Evolutionary conservation across 1,140 invertebrate species (phyloP), one percentile per base, ranked within the genome.

Genomic region (Ganaspis sp.): DNA sequence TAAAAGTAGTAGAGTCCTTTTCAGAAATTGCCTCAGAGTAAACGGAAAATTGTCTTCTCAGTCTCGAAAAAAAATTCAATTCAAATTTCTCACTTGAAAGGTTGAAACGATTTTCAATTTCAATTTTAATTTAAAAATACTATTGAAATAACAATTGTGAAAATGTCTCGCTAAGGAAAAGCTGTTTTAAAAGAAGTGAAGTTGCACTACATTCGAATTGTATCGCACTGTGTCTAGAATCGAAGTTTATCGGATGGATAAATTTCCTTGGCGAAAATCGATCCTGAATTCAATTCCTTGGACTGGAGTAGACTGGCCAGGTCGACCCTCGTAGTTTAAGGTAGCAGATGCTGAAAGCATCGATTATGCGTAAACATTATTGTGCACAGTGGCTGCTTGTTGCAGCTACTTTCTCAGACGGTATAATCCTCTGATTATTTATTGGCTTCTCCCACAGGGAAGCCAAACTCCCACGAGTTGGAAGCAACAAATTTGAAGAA

Each of bases 351-450:
- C n/a, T 64, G 26, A 64, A 64, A 29, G 12, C 58, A 29, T 64
- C 23, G 58, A 64, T 29, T 64, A 64, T 64, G 58, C 58, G 58
- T 64, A 64, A 64, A 64, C 58, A 64, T 64, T 64, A 64, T 64
- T 64, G 58, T 34, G 23, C 26, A 64, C 12, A 15, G 15, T 6
- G 15, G 23, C 23, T n/a, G 58, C 58, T 64, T 64, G 58, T 64
- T 64, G 58, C 58, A 64, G 58, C 23, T n/a, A 64, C 58, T 64
- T 34, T 29, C 58, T 64, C 58, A 64, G 58, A 15, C 6, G 0
- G 12, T 64, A 64, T 64, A 64, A 64, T 64, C 58, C 58, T 21
- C 12, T n/a, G 58, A 64, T 64, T 64, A 64, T 64, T 64, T 64
- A 64, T 64, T 29, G 58, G 12, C 4, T 40, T 23, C 53, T 54